Percentiles rank a stretch among this genome's conserved stretches.
These are phyloP conservation scores for Drosophila sordidapex DNA, from an alignment of 2,888 invertebrate species.

Conservation along the genomic window DNA sequence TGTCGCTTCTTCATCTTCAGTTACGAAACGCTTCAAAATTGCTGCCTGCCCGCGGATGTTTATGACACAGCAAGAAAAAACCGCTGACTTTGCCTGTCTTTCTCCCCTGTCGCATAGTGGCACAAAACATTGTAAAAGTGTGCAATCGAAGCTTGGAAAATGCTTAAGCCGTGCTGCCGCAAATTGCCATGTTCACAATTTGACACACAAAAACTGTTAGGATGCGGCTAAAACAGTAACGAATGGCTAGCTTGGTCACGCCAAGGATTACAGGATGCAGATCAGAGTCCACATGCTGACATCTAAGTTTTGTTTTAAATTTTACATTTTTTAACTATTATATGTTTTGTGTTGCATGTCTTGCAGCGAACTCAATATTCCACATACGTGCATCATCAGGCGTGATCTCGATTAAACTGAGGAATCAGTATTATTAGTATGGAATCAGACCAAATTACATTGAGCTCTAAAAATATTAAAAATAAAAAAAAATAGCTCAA, in stretches of 20 bases:
- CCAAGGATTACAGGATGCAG: not conserved
- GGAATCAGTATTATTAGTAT: no score
- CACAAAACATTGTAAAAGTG: slow-evolving; percentile 3
- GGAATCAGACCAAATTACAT: no score
- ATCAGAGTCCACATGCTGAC: not conserved
- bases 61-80: slow-evolving; percentile 39
- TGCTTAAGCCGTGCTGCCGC: not conserved
- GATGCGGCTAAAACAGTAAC: not conserved
- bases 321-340: not conserved
- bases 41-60: slow-evolving; percentile 72
- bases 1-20: slow-evolving; percentile 59
- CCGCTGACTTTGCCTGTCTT: not conserved
- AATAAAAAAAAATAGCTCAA: not conserved
- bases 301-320: not conserved
- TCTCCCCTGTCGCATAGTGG: slow-evolving; percentile 36
- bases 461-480: no score
- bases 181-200: not conserved
- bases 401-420: not conserved
- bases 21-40: slow-evolving; percentile 70
- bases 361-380: not conserved
- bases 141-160: not conserved
- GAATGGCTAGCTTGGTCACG: not conserved
- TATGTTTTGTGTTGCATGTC: not conserved
- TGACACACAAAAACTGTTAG: not conserved
- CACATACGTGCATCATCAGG: no score